Conservation (phyloP, 1,140 invertebrate genomes). For the Drosophila arizonae region DNA sequence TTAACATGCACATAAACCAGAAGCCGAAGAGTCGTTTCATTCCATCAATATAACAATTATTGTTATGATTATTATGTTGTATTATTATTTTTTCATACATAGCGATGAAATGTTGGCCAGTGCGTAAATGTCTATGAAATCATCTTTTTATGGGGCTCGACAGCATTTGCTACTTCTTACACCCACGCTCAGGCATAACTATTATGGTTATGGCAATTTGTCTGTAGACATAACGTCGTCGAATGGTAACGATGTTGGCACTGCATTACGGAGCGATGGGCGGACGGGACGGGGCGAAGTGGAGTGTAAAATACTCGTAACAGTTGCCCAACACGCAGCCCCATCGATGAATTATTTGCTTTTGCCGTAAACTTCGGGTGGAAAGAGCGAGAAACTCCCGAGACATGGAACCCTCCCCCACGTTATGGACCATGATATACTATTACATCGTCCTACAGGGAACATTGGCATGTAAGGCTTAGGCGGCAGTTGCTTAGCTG, state of each 20-base stretch:
- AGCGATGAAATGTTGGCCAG: slow-evolving; percentile 10
- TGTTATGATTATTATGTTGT: slow-evolving; percentile 76
- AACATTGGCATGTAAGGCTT: slow-evolving; percentile 66
- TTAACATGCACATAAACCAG: slow-evolving; percentile 58
- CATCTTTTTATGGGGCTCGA: slow-evolving; percentile 73
- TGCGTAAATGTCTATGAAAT: slow-evolving; percentile 78
- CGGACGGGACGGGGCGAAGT: slow-evolving; percentile 23
- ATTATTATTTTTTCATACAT: slow-evolving; percentile 73
- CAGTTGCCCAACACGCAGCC: slow-evolving; percentile 70
- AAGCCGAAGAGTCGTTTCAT: slow-evolving; percentile 46
- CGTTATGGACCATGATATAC: slow-evolving; percentile 12
- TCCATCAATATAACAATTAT: slow-evolving; percentile 78
- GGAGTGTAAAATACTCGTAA: slow-evolving; percentile 74
- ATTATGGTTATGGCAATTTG: slow-evolving; percentile 81
- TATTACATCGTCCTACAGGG: slow-evolving; percentile 11
- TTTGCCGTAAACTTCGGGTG: slow-evolving; percentile 8
- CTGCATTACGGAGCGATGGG: slow-evolving; percentile 28
- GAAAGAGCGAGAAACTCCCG: background rate
- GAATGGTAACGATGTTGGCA: slow-evolving; percentile 40
- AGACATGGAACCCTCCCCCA: background rate
- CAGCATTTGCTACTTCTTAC: slow-evolving; percentile 19
- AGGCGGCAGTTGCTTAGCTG: slow-evolving; percentile 75
- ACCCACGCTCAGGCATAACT: slow-evolving; percentile 46
- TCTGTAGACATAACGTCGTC: slow-evolving; percentile 75
- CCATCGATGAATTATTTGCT: slow-evolving; percentile 76